A percentile compares a stretch with the other conserved stretches of the same genome.
Evolutionary conservation across 2,797 vertebrate genomes (phyloP).

Genomic region (Lacerta bilineata): DNA sequence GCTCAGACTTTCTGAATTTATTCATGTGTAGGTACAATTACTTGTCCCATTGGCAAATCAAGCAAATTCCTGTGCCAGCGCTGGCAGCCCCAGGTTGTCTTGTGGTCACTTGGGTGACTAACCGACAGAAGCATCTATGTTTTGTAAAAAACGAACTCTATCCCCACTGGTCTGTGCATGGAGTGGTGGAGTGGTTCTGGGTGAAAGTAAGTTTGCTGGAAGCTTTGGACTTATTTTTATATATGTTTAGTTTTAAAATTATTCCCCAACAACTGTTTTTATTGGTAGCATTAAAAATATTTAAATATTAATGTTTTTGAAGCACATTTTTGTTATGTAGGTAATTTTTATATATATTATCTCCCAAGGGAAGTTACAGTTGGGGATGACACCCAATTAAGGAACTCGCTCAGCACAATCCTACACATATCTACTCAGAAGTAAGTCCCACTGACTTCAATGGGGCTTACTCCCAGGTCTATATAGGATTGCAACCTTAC

Average conservation of each 20-base stretch:
- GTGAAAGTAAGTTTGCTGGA: slow-evolving; percentile 87
- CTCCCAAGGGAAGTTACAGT: neutral
- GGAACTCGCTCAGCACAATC: neutral
- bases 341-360: neutral
- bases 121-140: slow-evolving; percentile 88
- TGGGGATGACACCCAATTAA: neutral
- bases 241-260: neutral
- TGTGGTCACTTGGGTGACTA: slow-evolving; percentile 95
- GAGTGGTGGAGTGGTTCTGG: slow-evolving; percentile 94
- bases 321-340: neutral
- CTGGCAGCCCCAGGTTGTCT: slow-evolving; percentile 87
- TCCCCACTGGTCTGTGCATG: slow-evolving; percentile 90
- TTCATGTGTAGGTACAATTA: slow-evolving; percentile 84
- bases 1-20: slow-evolving; percentile 49
- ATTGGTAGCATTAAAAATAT: neutral
- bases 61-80: slow-evolving; percentile 85
- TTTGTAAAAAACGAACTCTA: slow-evolving; percentile 93
- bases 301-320: neutral
- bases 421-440: neutral
- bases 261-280: neutral
- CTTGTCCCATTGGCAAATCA: slow-evolving; percentile 89
- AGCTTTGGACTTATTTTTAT: slow-evolving; percentile 25
- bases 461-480: neutral
- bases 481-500: neutral
- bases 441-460: neutral